These are phyloP conservation scores for Amblyopsis hoosieri DNA, from an alignment of 2,797 vertebrate species.

Conservation along the genomic window DNA sequence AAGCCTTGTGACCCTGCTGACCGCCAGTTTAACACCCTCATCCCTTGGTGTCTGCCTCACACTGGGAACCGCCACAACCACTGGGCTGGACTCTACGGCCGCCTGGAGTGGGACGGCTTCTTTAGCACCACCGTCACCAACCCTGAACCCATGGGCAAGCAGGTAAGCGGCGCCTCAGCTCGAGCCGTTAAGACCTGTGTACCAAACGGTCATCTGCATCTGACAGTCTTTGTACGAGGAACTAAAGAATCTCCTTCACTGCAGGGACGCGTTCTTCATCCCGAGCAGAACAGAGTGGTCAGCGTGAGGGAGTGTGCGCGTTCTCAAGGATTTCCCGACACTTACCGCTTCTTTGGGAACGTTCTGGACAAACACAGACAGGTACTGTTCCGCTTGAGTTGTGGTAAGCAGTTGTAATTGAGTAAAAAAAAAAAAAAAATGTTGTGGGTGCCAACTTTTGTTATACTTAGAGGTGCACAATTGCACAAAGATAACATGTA, in stretches of 20 bases:
- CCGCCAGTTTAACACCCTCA: conserved; percentile 93
- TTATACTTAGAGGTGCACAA: too few relatives aligned
- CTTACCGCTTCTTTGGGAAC: conserved; percentile 94
- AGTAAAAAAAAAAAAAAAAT: too few relatives aligned
- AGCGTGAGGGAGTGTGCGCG: conserved; percentile 94
- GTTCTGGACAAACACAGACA: conserved; percentile 96
- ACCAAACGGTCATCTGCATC: neutral
- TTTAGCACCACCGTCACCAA: conserved; percentile 98
- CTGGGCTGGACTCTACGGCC: conserved; percentile 95
- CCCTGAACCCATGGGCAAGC: conserved; percentile 98
- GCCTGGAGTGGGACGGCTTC: conserved; percentile 97
- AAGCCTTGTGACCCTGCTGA: conserved; percentile 88
- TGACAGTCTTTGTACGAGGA: neutral
- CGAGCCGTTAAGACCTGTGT: neutral
- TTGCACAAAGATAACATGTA: too few relatives aligned
- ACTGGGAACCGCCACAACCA: conserved; percentile 98
- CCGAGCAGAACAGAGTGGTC: conserved; percentile 96
- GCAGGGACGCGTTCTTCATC: conserved; percentile 92
- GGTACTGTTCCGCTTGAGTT: conserved; percentile 61
- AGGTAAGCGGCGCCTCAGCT: conserved; percentile 65
- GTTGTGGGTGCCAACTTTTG: too few relatives aligned
- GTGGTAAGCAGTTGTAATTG: too few relatives aligned
- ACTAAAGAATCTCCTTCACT: conserved; percentile 1
- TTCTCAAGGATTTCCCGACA: conserved; percentile 96
- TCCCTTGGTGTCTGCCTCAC: conserved; percentile 97